Conservation (phyloP, 2,113 vertebrate species). For the zebrafish (Danio rerio) region GRCz12tu NC_133191.1:6022501-6023000, state of each 20-base stretch:
- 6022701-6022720: background rate
- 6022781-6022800: background rate
- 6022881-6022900: background rate
- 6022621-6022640: no score
- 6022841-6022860: constrained; percentile 2
- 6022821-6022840: constrained; percentile 38
- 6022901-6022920: background rate
- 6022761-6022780: background rate
- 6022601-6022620: no score
- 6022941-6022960: background rate
- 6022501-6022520: no score
- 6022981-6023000: background rate
- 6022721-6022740: background rate
- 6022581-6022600: no score
- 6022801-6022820: constrained; percentile 54
- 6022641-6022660: no score
- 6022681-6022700: background rate
- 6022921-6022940: background rate
- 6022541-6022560: no score
- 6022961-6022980: background rate
- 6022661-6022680: background rate
- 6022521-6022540: no score
- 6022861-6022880: background rate
- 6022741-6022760: constrained; percentile 28
- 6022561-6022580: no score